These are phyloP conservation scores for Nothocercus nigrocapillus DNA, from an alignment of 2,113 vertebrate species.

Conservation along the genomic window DNA sequence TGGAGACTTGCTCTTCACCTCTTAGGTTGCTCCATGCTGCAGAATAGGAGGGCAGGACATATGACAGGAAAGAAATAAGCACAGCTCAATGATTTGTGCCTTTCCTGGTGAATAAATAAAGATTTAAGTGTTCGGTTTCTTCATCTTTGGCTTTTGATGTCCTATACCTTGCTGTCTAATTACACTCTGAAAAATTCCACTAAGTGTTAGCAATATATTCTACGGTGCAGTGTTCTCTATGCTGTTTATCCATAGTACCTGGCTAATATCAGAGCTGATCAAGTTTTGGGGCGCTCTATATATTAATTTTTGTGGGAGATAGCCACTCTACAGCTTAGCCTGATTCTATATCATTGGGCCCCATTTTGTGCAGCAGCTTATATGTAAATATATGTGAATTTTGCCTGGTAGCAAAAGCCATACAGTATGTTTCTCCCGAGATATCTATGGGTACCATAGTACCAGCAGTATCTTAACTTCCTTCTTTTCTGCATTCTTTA, in stretches of 20 bases:
- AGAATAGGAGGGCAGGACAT: background rate
- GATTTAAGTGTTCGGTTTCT: background rate
- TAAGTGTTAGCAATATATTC: too few relatives aligned
- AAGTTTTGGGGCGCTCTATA: background rate
- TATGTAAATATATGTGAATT: background rate
- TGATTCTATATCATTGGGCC: background rate
- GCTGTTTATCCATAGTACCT: background rate
- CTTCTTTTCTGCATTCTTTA: background rate
- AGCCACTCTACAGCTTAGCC: background rate
- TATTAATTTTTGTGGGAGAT: background rate
- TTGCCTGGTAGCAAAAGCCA: background rate
- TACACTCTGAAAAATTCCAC: too few relatives aligned
- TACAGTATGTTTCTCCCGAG: background rate
- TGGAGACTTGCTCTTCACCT: background rate
- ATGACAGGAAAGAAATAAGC: background rate
- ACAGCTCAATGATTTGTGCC: background rate
- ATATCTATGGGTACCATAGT: background rate
- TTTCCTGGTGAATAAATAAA: background rate
- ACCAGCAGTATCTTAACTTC: background rate
- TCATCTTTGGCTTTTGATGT: background rate
- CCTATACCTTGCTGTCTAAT: too few relatives aligned
- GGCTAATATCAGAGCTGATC: background rate
- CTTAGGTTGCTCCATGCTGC: background rate
- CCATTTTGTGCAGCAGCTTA: background rate
- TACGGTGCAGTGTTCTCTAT: too few relatives aligned